phyloP scores from a whole-genome alignment of 1,140 invertebrate genomes.

The Drosophila chauvacae region DNA sequence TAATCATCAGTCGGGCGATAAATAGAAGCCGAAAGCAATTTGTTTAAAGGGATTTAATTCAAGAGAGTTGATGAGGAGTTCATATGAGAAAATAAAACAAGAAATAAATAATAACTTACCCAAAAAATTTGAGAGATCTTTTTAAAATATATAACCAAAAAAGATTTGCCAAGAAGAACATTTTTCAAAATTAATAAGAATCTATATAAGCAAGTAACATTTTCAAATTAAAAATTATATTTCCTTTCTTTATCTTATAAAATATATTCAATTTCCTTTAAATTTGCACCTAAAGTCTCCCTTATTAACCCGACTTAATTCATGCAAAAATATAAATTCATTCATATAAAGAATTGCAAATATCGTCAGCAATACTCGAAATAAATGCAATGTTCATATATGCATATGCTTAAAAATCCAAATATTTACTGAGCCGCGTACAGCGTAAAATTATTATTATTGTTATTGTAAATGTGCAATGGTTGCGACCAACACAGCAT shows the following conservation, averaged over 20 bases:
- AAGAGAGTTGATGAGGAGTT: background rate
- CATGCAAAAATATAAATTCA: background rate
- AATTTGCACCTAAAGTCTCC: background rate
- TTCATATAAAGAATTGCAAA: slow-evolving; percentile 20
- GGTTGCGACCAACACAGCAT: slow-evolving; percentile 8
- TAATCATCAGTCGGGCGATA: slow-evolving; percentile 1
- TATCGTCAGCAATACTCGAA: slow-evolving; percentile 19
- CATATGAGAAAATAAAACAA: background rate
- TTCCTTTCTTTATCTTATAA: background rate
- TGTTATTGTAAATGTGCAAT: slow-evolving; percentile 69
- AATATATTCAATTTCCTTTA: background rate
- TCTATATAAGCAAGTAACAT: background rate
- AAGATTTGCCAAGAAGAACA: too few relatives aligned
- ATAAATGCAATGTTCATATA: slow-evolving; percentile 49
- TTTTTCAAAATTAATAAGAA: background rate
- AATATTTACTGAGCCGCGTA: slow-evolving; percentile 64
- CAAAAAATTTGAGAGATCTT: background rate
- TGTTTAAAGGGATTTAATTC: background rate
- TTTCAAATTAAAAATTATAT: rapidly evolving
- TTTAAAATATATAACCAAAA: background rate
- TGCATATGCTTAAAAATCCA: slow-evolving; percentile 76
- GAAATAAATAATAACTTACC: background rate
- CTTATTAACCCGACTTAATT: background rate
- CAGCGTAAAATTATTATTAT: slow-evolving; percentile 70
- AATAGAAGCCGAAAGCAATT: slow-evolving; percentile 1